Evolutionary conservation across 2,888 invertebrate species (phyloP).

Genomic region (Melieria crassipennis): DNA sequence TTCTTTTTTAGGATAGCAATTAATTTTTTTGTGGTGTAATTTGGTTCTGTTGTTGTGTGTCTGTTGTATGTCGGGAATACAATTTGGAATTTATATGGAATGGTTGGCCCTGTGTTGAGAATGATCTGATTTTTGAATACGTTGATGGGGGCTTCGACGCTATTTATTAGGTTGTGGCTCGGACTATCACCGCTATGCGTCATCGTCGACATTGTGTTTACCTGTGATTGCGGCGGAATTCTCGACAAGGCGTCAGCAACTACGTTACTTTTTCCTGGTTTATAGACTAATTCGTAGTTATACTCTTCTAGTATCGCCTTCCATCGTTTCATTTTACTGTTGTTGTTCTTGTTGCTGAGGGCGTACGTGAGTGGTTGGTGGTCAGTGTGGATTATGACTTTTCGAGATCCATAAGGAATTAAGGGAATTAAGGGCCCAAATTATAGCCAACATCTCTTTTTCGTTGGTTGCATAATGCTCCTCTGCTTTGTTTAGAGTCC

Average conservation of each 20-base stretch:
- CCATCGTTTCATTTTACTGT: slow-evolving; percentile 19
- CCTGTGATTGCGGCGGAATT: background rate
- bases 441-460: slow-evolving; percentile 2
- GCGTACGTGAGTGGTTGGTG: slow-evolving; percentile 18
- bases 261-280: slow-evolving; percentile 16
- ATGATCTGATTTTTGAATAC: background rate
- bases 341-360: background rate
- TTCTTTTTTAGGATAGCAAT: slow-evolving; percentile 14
- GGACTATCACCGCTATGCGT: slow-evolving; percentile 5
- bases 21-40: background rate
- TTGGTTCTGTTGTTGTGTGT: background rate
- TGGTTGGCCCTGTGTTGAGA: background rate
- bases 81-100: slow-evolving; percentile 11
- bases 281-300: slow-evolving; percentile 5
- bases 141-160: background rate
- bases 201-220: background rate
- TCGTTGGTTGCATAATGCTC: slow-evolving; percentile 9
- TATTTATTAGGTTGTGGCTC: background rate
- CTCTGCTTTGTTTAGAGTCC: slow-evolving; percentile 3
- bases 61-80: slow-evolving; percentile 4
- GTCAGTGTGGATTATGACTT: slow-evolving; percentile 10
- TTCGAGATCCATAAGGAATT: slow-evolving; percentile 21
- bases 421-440: slow-evolving; percentile 14
- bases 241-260: slow-evolving; percentile 15
- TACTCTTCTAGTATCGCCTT: slow-evolving; percentile 19